A percentile compares a stretch with the other conserved stretches of the same genome.
These are phyloP conservation scores for Holothuria glaberrima DNA, from an alignment of 35 echinoderm and acorn worm genomes.

Conservation along the genomic window DNA sequence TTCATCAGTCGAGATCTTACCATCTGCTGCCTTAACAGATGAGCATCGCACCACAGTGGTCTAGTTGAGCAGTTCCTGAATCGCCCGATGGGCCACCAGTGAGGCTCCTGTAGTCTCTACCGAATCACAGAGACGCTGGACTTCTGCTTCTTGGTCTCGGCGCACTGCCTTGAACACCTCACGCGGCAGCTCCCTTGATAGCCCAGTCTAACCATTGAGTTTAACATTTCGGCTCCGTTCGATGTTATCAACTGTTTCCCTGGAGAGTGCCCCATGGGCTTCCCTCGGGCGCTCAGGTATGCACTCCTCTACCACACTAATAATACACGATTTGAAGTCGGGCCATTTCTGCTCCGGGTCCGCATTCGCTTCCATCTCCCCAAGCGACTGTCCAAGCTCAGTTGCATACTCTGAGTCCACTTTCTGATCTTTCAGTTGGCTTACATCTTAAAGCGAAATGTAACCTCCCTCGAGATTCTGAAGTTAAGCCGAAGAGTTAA, in stretches of 20 bases:
- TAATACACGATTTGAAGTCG: too few species aligned
- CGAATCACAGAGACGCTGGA: background rate
- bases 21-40: background rate
- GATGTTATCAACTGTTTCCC: background rate
- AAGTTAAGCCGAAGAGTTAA: background rate
- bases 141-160: background rate
- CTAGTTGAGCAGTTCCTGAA: background rate
- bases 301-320: too few species aligned
- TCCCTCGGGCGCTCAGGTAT: too few species aligned
- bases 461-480: background rate
- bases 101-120: slow-evolving; percentile 10
- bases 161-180: background rate
- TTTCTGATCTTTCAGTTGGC: background rate
- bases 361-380: too few species aligned
- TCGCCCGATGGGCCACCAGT: background rate
- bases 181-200: background rate
- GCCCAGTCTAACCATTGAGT: background rate
- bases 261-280: background rate
- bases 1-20: too few species aligned
- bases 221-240: background rate
- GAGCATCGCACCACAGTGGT: background rate
- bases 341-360: too few species aligned
- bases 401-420: background rate
- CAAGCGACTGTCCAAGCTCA: too few species aligned
- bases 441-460: background rate